Conservation (phyloP, 2,113 vertebrate species). For the Seriola dumerili region DNA sequence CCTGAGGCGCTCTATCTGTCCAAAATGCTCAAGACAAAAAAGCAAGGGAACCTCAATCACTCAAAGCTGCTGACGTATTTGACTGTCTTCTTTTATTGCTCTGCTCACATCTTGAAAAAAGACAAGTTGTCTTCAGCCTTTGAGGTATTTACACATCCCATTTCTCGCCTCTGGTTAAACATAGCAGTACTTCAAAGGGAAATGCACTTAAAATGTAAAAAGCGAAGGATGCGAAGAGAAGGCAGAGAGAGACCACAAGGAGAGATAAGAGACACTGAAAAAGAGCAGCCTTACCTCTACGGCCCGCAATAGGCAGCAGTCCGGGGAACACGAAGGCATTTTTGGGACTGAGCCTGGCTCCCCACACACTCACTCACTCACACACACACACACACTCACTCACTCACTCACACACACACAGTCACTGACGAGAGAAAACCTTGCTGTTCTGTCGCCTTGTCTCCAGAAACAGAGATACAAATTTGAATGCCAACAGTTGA, state of each 20-base stretch:
- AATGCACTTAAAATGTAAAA: conserved; percentile 40
- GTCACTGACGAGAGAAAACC: conserved; percentile 53
- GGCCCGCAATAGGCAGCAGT: conserved; percentile 92
- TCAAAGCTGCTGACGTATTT: conserved; percentile 35
- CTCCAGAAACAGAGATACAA: conserved; percentile 54
- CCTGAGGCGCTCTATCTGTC: conserved; percentile 22
- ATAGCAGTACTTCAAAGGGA: conserved; percentile 42
- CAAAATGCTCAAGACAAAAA: conserved; percentile 22
- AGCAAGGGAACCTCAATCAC: conserved; percentile 15
- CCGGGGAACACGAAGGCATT: conserved; percentile 94
- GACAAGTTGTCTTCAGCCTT: conserved; percentile 33
- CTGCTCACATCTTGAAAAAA: conserved; percentile 47
- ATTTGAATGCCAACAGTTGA: conserved; percentile 59
- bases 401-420: conserved; percentile 51
- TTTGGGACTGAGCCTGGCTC: conserved; percentile 81
- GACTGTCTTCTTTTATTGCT: conserved; percentile 21
- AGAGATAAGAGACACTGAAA: conserved; percentile 49
- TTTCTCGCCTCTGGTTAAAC: conserved; percentile 27
- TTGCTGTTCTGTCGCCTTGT: conserved; percentile 38
- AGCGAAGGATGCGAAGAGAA: conserved; percentile 26
- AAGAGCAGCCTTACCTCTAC: conserved; percentile 89
- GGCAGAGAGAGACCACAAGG: conserved; percentile 33
- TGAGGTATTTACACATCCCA: conserved; percentile 39
- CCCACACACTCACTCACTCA: conserved; percentile 53
- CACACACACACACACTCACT: conserved; percentile 30